Evolutionary conservation across 92 coral and sea anemone genomes (phyloP).

Genomic region (Paragorgia papillata): DNA sequence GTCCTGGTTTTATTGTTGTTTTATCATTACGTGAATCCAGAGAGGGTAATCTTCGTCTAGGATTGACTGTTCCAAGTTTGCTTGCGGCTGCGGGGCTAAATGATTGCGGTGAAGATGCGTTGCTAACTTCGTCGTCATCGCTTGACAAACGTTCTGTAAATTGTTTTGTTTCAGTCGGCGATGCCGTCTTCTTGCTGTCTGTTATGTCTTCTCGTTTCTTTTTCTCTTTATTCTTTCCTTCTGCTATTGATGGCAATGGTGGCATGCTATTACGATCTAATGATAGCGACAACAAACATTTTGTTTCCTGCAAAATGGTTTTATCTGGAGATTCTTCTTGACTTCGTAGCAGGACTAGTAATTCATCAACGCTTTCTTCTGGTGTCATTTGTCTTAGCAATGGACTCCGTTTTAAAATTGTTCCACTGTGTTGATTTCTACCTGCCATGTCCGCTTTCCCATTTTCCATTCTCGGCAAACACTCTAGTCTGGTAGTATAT

Average conservation of each 20-base stretch:
- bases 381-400: neutral
- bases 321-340: constrained; percentile 23
- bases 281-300: constrained; percentile 20
- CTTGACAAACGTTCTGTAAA: neutral
- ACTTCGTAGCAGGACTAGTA: constrained; percentile 26
- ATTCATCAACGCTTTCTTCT: constrained; percentile 20
- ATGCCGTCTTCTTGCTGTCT: neutral
- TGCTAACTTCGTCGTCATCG: constrained; percentile 22
- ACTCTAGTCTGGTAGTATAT: no score
- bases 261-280: constrained; percentile 24
- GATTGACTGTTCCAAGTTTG: neutral
- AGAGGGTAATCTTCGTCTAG: neutral
- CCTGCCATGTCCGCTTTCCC: neutral
- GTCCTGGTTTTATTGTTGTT: neutral
- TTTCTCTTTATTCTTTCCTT: constrained; percentile 1
- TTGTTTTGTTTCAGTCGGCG: neutral
- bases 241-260: constrained; percentile 32
- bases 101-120: neutral
- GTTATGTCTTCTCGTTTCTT: neutral
- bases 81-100: neutral
- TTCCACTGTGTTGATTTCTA: neutral
- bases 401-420: neutral
- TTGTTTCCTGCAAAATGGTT: constrained; percentile 20
- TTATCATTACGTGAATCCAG: neutral
- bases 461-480: no score